Evolutionary conservation across 2,888 invertebrate species (phyloP).

Genomic region (Ganaspis brasiliensis): DNA sequence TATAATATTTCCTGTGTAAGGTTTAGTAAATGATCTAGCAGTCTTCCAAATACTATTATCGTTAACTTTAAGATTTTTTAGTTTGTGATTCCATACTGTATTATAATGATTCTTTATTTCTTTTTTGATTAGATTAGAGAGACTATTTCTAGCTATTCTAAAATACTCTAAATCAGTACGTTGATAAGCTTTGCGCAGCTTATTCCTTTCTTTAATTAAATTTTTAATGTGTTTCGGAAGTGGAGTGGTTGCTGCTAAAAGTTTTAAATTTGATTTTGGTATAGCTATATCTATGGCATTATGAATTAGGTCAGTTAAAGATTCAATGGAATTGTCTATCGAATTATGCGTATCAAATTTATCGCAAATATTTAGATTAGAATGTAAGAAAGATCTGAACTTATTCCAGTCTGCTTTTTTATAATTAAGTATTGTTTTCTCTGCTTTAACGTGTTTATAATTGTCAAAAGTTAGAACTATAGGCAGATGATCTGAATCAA

Average conservation of each 20-base stretch:
- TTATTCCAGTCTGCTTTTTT: slow-evolving; percentile 56
- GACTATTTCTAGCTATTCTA: slow-evolving; percentile 16
- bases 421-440: slow-evolving; percentile 37
- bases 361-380: slow-evolving; percentile 43
- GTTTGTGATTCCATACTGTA: slow-evolving; percentile 42
- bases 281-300: slow-evolving; percentile 43
- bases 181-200: slow-evolving; percentile 51
- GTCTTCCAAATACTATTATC: slow-evolving; percentile 49
- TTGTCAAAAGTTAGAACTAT: slow-evolving; percentile 40
- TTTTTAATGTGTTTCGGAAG: slow-evolving; percentile 32
- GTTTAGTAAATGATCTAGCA: slow-evolving; percentile 51
- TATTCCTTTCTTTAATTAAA: slow-evolving; percentile 53
- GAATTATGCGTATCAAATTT: slow-evolving; percentile 41
- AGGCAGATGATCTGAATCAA: slow-evolving; percentile 61
- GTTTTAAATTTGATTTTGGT: slow-evolving; percentile 29
- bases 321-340: slow-evolving; percentile 56
- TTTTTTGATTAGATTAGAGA: slow-evolving; percentile 50
- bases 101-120: slow-evolving; percentile 49
- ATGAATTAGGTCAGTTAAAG: slow-evolving; percentile 49
- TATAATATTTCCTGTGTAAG: slow-evolving; percentile 39
- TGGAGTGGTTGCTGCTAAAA: slow-evolving; percentile 40
- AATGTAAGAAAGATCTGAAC: slow-evolving; percentile 51
- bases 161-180: slow-evolving; percentile 25
- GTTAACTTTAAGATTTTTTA: slow-evolving; percentile 47
- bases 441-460: neutral